These are phyloP conservation scores for Caenorhabditis drosophilae DNA, from an alignment of 2,888 invertebrate genomes.

Conservation along the genomic window DNA sequence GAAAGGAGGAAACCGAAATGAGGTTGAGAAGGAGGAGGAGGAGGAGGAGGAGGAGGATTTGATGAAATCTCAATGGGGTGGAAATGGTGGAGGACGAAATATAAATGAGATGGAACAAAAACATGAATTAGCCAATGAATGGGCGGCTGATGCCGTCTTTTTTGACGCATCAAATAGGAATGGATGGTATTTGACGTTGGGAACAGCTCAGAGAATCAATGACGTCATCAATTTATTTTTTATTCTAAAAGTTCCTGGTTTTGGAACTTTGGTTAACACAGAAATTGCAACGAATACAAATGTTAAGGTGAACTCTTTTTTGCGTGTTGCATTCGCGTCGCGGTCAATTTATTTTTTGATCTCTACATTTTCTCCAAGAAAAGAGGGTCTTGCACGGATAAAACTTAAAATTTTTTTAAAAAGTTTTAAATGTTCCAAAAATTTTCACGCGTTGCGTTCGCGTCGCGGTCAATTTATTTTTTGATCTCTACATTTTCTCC, in stretches of 20 bases:
- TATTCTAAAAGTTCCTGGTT: slow-evolving; percentile 75
- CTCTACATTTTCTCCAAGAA: too few species aligned
- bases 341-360: too few species aligned
- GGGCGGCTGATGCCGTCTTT: slow-evolving; percentile 82
- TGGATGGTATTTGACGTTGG: slow-evolving; percentile 69
- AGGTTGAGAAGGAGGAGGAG: slow-evolving; percentile 7
- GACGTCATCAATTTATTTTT: slow-evolving; percentile 62
- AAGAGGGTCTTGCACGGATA: too few species aligned
- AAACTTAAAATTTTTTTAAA: too few species aligned
- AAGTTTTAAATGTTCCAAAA: too few species aligned
- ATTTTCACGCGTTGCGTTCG: too few species aligned
- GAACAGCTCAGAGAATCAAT: slow-evolving; percentile 58
- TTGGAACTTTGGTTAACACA: slow-evolving; percentile 75
- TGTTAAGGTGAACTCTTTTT: slow-evolving; percentile 58
- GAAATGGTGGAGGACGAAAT: slow-evolving; percentile 43
- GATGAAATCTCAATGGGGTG: slow-evolving; percentile 55
- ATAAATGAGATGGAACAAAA: slow-evolving; percentile 53
- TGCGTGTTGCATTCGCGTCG: too few species aligned
- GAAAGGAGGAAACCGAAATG: slow-evolving; percentile 8
- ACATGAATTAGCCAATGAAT: slow-evolving; percentile 44
- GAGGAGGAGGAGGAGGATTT: slow-evolving; percentile 34
- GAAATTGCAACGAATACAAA: slow-evolving; percentile 57
- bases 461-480: too few species aligned
- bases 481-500: too few species aligned
- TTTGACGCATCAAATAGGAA: slow-evolving; percentile 77